These are phyloP conservation scores for Ichneumoninae sp. DNA, from an alignment of 2,888 invertebrate species.

Conservation along the genomic window DNA sequence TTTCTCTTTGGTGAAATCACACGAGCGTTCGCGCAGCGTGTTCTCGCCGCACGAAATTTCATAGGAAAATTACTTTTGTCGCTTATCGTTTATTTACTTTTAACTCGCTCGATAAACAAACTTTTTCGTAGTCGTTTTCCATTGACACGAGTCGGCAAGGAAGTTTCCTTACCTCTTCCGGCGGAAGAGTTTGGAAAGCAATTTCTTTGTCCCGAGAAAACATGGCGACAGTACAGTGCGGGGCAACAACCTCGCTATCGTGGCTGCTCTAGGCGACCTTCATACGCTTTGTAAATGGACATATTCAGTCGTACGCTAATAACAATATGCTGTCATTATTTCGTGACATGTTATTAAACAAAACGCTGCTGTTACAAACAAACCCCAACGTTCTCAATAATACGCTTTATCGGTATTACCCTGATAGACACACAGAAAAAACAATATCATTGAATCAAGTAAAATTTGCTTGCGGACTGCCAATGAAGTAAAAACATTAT, in stretches of 20 bases:
- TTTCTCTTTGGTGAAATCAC: conserved; percentile 67
- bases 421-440: too few relatives aligned
- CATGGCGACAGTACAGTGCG: neutral
- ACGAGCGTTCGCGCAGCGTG: conserved; percentile 41
- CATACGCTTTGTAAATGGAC: neutral
- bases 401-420: neutral
- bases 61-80: neutral
- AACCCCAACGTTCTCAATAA: neutral
- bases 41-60: neutral
- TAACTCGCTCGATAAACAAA: neutral
- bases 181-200: neutral
- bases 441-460: too few relatives aligned
- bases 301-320: neutral
- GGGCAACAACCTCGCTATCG: conserved; percentile 3
- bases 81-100: neutral
- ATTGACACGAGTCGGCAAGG: neutral
- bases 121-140: neutral
- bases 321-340: neutral
- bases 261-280: neutral
- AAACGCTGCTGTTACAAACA: neutral
- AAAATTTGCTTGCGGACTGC: too few relatives aligned
- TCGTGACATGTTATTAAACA: neutral
- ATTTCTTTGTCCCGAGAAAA: neutral
- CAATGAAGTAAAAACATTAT: too few relatives aligned
- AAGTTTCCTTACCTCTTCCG: neutral